phyloP scores from a whole-genome alignment of 2,113 vertebrate genomes.

The Emydocephalus ijimae region DNA sequence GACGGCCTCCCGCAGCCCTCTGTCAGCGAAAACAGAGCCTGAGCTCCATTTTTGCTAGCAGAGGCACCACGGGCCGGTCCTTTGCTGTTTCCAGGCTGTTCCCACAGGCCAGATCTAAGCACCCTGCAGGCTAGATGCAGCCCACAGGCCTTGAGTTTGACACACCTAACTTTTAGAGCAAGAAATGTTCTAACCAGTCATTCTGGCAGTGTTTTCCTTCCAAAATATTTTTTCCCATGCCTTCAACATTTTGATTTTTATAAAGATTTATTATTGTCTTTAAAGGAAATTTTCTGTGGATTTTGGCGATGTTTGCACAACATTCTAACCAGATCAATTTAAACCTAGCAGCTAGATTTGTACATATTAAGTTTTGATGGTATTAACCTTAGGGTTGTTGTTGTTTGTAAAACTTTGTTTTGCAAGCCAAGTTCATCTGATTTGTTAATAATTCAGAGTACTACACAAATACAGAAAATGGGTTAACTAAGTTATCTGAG shows the following conservation, averaged over 20 bases:
- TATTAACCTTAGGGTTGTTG: neutral
- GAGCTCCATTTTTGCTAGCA: too few relatives aligned
- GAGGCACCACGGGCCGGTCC: too few relatives aligned
- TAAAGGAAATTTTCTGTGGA: neutral
- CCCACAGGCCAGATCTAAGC: too few relatives aligned
- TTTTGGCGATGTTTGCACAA: neutral
- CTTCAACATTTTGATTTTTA: neutral
- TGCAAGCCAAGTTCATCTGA: neutral
- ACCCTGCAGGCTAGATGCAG: too few relatives aligned
- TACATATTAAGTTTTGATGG: neutral
- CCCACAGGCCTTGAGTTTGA: too few relatives aligned
- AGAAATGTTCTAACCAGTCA: neutral
- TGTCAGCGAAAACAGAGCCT: too few relatives aligned
- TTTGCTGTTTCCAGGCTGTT: too few relatives aligned
- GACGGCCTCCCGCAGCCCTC: too few relatives aligned
- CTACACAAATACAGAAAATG: neutral
- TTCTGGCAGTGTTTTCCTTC: neutral
- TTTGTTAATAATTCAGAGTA: neutral
- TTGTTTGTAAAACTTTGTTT: neutral
- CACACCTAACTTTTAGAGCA: neutral
- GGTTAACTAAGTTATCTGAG: neutral
- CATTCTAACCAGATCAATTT: neutral
- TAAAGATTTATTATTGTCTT: neutral
- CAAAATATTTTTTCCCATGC: neutral
- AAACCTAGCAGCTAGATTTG: neutral